Conservation (phyloP, 2,888 invertebrate species). For the Drosophila meridiana region DNA sequence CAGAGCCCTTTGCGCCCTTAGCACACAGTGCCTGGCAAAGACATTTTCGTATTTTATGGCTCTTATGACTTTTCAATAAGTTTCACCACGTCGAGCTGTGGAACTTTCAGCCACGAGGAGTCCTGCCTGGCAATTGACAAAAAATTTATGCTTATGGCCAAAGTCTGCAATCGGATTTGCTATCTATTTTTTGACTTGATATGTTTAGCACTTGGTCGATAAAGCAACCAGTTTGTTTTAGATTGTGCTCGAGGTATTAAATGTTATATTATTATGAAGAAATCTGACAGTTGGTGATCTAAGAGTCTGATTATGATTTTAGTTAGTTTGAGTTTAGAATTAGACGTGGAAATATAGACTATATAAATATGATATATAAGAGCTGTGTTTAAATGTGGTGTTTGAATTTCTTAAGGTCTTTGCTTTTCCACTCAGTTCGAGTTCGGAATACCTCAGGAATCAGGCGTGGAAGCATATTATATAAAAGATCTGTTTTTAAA, state of each 20-base stretch:
- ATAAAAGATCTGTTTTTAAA: neutral
- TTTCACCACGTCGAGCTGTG: constrained; percentile 33
- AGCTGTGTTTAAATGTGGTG: neutral
- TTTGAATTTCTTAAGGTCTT: no score
- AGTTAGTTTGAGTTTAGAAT: neutral
- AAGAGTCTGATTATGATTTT: neutral
- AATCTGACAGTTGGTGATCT: neutral
- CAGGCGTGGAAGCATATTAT: neutral
- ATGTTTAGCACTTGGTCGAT: neutral
- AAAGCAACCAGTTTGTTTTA: neutral
- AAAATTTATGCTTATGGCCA: constrained; percentile 14
- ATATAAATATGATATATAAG: neutral
- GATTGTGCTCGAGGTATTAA: neutral
- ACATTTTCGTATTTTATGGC: constrained; percentile 57
- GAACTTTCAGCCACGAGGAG: neutral
- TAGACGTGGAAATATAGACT: neutral
- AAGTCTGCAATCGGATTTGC: constrained; percentile 15
- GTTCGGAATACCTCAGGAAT: no score
- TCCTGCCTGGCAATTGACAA: constrained; percentile 11
- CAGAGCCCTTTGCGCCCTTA: neutral
- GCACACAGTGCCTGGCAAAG: constrained; percentile 5
- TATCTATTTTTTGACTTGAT: constrained; percentile 5
- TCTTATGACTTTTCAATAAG: constrained; percentile 75
- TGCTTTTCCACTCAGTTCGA: neutral
- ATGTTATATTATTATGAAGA: neutral